Conservation (phyloP, 2,888 invertebrate species). For the Iphiclides podalirius region DNA sequence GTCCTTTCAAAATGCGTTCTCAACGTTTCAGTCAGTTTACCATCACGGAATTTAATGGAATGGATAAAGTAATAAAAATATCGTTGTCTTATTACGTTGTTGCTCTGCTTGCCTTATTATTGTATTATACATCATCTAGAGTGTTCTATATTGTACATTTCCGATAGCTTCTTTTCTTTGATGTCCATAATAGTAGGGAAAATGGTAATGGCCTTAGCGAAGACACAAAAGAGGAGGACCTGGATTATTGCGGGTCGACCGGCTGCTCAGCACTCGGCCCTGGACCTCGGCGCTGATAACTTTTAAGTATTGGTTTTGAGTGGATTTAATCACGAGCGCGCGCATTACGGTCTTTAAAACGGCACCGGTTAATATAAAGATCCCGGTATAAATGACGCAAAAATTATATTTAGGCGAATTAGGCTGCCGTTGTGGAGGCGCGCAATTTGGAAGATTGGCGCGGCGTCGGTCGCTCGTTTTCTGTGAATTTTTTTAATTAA, state of each 20-base stretch:
- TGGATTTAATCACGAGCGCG: slow-evolving; percentile 70
- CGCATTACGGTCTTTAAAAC: slow-evolving; percentile 69
- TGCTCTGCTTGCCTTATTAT: too few relatives aligned
- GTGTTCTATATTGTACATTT: too few relatives aligned
- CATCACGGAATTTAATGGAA: too few relatives aligned
- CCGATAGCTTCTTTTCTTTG: too few relatives aligned
- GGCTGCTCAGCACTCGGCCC: slow-evolving; percentile 26
- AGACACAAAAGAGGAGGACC: slow-evolving; percentile 47
- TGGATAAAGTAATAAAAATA: too few relatives aligned
- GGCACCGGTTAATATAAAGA: slow-evolving; percentile 70
- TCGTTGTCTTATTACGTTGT: too few relatives aligned
- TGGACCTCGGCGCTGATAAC: slow-evolving; percentile 53
- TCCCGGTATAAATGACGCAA: slow-evolving; percentile 71
- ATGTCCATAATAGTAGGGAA: too few relatives aligned
- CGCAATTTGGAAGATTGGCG: slow-evolving; percentile 73
- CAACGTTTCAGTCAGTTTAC: too few relatives aligned
- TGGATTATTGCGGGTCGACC: slow-evolving; percentile 21
- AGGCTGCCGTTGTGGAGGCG: slow-evolving; percentile 63
- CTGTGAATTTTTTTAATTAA: slow-evolving; percentile 79
- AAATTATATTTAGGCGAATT: slow-evolving; percentile 75
- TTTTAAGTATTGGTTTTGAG: slow-evolving; percentile 75
- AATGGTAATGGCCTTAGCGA: slow-evolving; percentile 35
- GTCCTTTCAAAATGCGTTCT: too few relatives aligned
- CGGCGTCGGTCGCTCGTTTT: slow-evolving; percentile 57
- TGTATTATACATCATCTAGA: too few relatives aligned